Base-by-base conservation (phyloP, 2,888 invertebrate species). In the Rhyacophila evoluta region DNA sequence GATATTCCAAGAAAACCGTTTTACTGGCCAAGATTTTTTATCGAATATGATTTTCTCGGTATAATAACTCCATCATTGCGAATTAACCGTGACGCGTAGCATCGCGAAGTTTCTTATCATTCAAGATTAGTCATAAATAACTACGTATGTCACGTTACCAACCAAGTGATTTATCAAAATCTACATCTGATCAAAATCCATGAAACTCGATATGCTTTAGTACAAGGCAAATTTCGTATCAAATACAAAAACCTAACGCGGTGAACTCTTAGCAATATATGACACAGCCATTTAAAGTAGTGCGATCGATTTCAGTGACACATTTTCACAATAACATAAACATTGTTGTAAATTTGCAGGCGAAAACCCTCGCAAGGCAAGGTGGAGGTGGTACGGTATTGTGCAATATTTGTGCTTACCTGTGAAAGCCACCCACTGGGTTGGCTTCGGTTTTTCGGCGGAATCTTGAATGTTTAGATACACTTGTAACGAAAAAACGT, bases 401-500 rank as follows among this genome's bases (percentile, higher is more conserved):
- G 67, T 12, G 36, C 74, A 74, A 67, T 33, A 27, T 75, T 73
- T 73, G 25, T 69, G 72, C 91, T 91, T 87, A 93, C 93, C 92
- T 91, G 91, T 89, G 89, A 91, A 90, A 91, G 94, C 94, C 94
- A 94, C 94, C 94, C 94, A 92, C 91, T 92, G 93, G 94, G 93
- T 92, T 92, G 93, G 92, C 92, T 92, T 91, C 90, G 91, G 91
- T 90, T 92, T 94, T 91, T 92, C 91, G 93, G 92, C 93, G 94
- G 94, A 94, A 94, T 94, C 93, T 92, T 94, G 94, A 91, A 91
- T 91, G 92, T 91, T 93, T 93, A 89, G 85, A 88, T 86, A 88
- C 89, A 89, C 89, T 89, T 88, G 88, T 88, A 88, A 88, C 88
- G 86, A 87, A 88, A 89, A 89, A 89, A 89, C 87, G 86, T 85